Evolutionary conservation across 1,140 invertebrate species (phyloP).

Genomic region (Cyphomyrmex costatus): DNA sequence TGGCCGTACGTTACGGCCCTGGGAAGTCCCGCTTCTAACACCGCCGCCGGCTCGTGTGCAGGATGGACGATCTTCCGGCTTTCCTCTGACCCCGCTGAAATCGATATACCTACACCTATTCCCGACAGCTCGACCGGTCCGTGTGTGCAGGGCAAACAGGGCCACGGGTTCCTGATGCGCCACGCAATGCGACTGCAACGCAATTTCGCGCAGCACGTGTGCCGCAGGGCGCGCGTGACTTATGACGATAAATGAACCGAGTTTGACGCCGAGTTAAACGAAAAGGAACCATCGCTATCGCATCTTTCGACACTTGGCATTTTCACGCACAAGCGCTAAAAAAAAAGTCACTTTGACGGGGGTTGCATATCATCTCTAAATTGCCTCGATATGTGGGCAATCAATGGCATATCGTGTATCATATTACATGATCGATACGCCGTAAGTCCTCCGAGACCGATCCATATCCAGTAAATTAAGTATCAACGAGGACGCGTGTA

Average conservation of each 20-base stretch:
- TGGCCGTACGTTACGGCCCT: slow-evolving; percentile 72
- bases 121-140: slow-evolving; percentile 73
- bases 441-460: slow-evolving; percentile 22
- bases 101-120: slow-evolving; percentile 85
- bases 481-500: background rate
- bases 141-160: slow-evolving; percentile 46
- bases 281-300: background rate
- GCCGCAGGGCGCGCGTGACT: background rate
- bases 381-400: background rate
- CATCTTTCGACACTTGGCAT: background rate
- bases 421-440: slow-evolving; percentile 48
- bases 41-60: slow-evolving; percentile 77
- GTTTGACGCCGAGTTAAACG: background rate
- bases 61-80: slow-evolving; percentile 81
- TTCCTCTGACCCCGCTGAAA: slow-evolving; percentile 79
- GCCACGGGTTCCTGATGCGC: slow-evolving; percentile 23
- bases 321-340: background rate
- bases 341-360: background rate
- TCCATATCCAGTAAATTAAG: slow-evolving; percentile 52
- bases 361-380: background rate
- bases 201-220: slow-evolving; percentile 20
- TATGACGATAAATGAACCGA: background rate
- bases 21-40: slow-evolving; percentile 63
- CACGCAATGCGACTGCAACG: slow-evolving; percentile 40
- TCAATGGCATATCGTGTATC: background rate